Evolutionary conservation across 2,113 vertebrate species (phyloP).

Genomic region (Hirundichthys speculiger): DNA sequence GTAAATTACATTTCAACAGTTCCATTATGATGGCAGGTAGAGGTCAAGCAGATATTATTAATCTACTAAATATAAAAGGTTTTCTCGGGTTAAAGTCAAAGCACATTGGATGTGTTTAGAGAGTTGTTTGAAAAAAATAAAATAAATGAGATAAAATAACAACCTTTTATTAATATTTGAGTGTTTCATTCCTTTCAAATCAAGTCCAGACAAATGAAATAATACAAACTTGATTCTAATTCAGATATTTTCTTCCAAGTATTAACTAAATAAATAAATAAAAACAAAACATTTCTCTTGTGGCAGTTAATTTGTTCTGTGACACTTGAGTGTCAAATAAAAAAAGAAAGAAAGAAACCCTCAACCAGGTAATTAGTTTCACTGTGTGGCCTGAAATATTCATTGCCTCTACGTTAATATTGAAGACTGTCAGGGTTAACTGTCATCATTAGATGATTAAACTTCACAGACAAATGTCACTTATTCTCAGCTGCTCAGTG

Average conservation of each 20-base stretch:
- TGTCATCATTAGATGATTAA: slow-evolving; percentile 19
- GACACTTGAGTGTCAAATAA: slow-evolving; percentile 1
- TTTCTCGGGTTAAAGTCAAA: neutral
- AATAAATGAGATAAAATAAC: neutral
- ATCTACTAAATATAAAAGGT: no score
- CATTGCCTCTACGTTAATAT: neutral
- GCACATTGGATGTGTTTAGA: neutral
- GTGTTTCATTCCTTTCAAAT: neutral
- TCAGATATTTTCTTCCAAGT: no score
- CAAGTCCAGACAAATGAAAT: slow-evolving; percentile 6
- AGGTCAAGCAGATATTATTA: no score
- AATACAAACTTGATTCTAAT: neutral
- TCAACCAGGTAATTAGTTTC: slow-evolving; percentile 6
- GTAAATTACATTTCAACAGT: no score
- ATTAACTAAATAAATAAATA: no score
- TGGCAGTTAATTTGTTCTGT: neutral
- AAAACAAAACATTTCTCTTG: no score
- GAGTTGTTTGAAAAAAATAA: neutral
- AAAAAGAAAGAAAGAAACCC: neutral
- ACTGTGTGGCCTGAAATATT: slow-evolving; percentile 15
- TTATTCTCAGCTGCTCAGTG: neutral
- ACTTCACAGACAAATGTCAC: slow-evolving; percentile 7
- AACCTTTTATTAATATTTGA: neutral
- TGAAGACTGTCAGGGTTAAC: slow-evolving; percentile 12
- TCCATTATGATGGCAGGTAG: no score